phyloP scores from a whole-genome alignment of 2,113 vertebrate genomes.

The Litocranius walleri region DNA sequence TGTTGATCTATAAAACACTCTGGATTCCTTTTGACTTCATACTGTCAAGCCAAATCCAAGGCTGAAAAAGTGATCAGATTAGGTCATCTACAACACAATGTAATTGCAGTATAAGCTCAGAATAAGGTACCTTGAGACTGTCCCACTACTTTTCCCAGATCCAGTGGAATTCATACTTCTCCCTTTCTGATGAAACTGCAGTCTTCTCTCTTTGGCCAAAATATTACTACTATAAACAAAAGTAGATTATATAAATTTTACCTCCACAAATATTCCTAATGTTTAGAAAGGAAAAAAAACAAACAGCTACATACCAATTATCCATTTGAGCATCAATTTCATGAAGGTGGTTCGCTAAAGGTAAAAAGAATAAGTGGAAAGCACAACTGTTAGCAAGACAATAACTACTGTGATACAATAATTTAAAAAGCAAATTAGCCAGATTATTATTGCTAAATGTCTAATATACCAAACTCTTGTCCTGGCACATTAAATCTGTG shows the following conservation, averaged over 20 bases:
- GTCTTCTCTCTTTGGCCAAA: conserved; percentile 89
- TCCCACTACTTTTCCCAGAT: conserved; percentile 95
- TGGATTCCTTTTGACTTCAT: neutral
- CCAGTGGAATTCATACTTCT: conserved; percentile 98
- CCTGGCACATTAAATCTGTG: conserved; percentile 35
- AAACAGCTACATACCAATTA: conserved; percentile 78
- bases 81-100: neutral
- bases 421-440: neutral
- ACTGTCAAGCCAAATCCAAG: neutral
- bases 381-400: conserved; percentile 12
- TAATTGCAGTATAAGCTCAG: conserved; percentile 25
- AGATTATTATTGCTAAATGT: neutral
- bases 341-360: conserved; percentile 88
- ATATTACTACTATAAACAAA: conserved; percentile 85
- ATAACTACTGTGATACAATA: conserved; percentile 11
- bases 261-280: neutral
- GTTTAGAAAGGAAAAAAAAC: conserved; percentile 40
- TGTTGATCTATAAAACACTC: neutral
- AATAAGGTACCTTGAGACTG: conserved; percentile 92
- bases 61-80: neutral
- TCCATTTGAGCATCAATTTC: conserved; percentile 80
- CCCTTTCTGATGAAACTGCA: conserved; percentile 91
- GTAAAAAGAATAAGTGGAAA: conserved; percentile 53
- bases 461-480: conserved; percentile 7
- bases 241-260: conserved; percentile 41